Base-by-base conservation (phyloP, 2,113 vertebrate genomes). In the Hymenochirus boettgeri region DNA sequence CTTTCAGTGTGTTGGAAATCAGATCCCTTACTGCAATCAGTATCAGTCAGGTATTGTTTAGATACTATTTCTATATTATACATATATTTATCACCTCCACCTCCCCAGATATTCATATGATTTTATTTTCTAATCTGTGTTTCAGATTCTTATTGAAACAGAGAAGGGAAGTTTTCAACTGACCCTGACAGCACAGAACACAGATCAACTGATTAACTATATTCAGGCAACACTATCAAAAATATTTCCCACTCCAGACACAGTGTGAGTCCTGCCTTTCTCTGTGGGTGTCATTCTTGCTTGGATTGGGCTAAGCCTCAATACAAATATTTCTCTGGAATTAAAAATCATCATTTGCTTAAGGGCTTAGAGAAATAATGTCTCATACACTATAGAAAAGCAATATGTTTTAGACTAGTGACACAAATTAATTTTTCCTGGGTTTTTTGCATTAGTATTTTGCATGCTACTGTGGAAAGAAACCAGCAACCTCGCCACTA, bases 141-240 rank as follows among this genome's bases (percentile, higher is more conserved):
- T 62, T 4, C 77, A 95, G 93, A 89, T 94, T 62, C 76, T 93
- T 66, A 89, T 95, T 69, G 93, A 95, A 59, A 95, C 92, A 0
- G 93, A 94, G 78, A 92, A 91, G 75, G 88, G 88, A 10, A 83
- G 84, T 46, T 91, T 88, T 80, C 89, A 85, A 11, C 74, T 95
- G 71, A 78, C 84, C 42, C 78, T 95, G 7, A 83, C 75, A 0
- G 82, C 87, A 46, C 91, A 93, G 31, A 89, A 92, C 52, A 86
- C 91, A 72, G 87, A 92, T 71, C 88, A 91, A 75, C 74, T 93
- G 81, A 88, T 90, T 2, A 77, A 67, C 50, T 89, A 93, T 61
- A 85, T 93, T 69, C 91, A 90, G 85, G 85, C 82, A n/a, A 89
- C 90, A 57, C 88, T 95, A 65, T 89, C 86, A 70, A 81, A 91